Evolutionary conservation across 1,140 invertebrate genomes (phyloP), one percentile per base, ranked within the genome.

Genomic region (Muscidifurax raptorellus): DNA sequence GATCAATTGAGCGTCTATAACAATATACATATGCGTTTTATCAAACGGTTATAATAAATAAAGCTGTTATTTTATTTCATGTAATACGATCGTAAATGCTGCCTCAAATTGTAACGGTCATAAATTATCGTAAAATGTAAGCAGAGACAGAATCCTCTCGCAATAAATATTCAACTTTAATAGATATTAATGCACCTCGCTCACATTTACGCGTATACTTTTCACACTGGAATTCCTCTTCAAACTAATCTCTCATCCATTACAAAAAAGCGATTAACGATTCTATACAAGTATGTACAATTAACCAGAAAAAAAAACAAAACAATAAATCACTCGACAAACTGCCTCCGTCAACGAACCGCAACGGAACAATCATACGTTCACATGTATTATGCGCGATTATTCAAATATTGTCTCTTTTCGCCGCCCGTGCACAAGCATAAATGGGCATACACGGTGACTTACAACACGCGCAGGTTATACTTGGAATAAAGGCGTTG

Each of bases 401-500:
- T 59, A 59, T 59, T 59, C 52, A 59, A 59, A 59, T 59, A 7
- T n/a, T 18, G 47, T 12, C 15, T 18, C 47, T 52, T 52, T 59
- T 59, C n/a, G 52, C 15, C 52, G 67, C 12, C 27, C 25, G 67
- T 18, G 18, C 12, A 71, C 67, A 71, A 30, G 67, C 7, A 75
- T 76, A 47, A 76, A 76, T 47, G 44, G 76, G 76, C 76, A 32
- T 78, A 64, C 28, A 18, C 28, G 52, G 52, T 78, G 76, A 78
- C 76, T 78, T 78, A 52, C 76, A 78, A 52, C 47, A 82, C 71
- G 18, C 28, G 22, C 52, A 82, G 15, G 40, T 47, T 18, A 7
- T 22, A 7, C 32, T 64, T 78, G 7, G 13, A 64, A 78, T 78
- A 64, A 64, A 78, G 32, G 76, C 76, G 76, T 78, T 78, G 76